Evolutionary conservation across 2,888 invertebrate species (phyloP).

Genomic region (Drosophila hamatofila): DNA sequence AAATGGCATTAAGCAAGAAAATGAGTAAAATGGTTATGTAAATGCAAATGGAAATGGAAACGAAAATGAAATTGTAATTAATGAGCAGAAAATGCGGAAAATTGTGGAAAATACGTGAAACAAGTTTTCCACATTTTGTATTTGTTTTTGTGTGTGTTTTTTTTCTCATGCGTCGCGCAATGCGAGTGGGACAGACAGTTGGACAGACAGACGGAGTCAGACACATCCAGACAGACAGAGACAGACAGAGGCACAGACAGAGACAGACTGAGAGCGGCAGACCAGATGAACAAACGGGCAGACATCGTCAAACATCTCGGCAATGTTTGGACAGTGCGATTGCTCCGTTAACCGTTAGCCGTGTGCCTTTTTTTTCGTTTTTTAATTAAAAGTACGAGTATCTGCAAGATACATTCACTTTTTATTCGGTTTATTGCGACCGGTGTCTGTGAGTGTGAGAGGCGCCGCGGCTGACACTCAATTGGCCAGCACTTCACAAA

Average conservation of each 20-base stretch:
- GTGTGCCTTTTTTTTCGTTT: constrained; percentile 9
- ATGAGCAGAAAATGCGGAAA: constrained; percentile 78
- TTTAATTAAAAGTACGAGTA: constrained; percentile 62
- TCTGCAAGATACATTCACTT: constrained; percentile 74
- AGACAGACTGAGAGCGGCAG: constrained; percentile 7
- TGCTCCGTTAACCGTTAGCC: constrained; percentile 48
- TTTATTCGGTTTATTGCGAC: constrained; percentile 46
- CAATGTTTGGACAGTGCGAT: constrained; percentile 70
- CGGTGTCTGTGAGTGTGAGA: constrained; percentile 7
- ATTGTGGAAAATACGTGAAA: constrained; percentile 66
- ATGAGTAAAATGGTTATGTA: constrained; percentile 71
- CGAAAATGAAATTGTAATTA: constrained; percentile 74
- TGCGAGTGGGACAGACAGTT: constrained; percentile 13
- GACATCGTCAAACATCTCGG: constrained; percentile 68
- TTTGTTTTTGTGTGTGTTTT: constrained; percentile 42
- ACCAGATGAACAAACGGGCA: constrained; percentile 18
- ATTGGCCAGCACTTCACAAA: constrained; percentile 23
- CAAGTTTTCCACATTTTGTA: constrained; percentile 57
- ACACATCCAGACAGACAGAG: constrained; percentile 15
- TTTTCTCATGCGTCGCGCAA: constrained; percentile 11
- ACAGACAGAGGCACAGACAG: constrained; percentile 5
- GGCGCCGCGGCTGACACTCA: constrained; percentile 20
- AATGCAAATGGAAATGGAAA: constrained; percentile 64
- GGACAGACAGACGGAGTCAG: constrained; percentile 15
- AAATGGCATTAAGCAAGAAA: constrained; percentile 39